phyloP scores from a whole-genome alignment of 2,113 vertebrate species.

The Gymnobelideus leadbeateri region DNA sequence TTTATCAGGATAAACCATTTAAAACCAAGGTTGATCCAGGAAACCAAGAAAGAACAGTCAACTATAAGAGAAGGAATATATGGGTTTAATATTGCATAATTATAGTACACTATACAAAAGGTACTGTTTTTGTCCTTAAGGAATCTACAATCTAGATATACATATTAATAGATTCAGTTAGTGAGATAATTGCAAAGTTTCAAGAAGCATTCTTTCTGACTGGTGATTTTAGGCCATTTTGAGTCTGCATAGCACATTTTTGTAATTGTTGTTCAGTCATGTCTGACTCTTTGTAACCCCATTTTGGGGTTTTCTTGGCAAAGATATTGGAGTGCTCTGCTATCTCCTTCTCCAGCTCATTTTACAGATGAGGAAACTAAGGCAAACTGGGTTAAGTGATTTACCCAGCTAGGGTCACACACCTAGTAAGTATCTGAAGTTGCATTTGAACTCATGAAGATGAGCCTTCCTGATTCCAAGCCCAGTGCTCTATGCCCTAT shows the following conservation, averaged over 20 bases:
- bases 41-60: background rate
- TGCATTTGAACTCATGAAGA: background rate
- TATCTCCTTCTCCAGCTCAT: background rate
- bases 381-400: background rate
- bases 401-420: background rate
- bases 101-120: background rate
- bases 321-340: background rate
- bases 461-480: background rate
- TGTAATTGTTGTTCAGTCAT: background rate
- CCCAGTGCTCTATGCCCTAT: background rate
- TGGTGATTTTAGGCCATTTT: background rate
- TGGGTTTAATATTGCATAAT: background rate
- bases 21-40: background rate
- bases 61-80: background rate
- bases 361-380: background rate
- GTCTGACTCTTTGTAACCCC: background rate
- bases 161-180: background rate
- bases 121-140: background rate
- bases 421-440: background rate
- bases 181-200: conserved; percentile 27
- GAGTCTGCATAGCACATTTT: background rate
- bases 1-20: background rate
- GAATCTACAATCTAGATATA: background rate
- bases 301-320: background rate
- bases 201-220: background rate